phyloP scores from a whole-genome alignment of 1,140 invertebrate species.

The Penaeus japonicus region DNA sequence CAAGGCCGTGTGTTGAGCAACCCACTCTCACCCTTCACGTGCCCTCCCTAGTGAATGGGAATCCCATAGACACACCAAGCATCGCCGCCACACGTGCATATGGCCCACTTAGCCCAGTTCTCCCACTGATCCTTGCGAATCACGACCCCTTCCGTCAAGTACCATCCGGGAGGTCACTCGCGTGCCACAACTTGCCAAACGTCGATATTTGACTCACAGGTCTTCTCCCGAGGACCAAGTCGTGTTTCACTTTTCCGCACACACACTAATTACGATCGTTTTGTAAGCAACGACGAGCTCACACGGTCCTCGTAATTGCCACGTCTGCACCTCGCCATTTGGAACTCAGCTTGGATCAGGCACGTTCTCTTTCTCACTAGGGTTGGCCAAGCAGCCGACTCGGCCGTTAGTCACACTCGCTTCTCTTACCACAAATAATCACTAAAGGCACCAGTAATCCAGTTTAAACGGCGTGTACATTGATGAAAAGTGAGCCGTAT shows the following conservation, averaged over 20 bases:
- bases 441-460: not conserved
- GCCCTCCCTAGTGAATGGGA: no score
- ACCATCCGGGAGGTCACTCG: no score
- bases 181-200: no score
- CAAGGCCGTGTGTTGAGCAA: constrained; percentile 20
- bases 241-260: not conserved
- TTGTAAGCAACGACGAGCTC: not conserved
- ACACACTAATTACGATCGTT: not conserved
- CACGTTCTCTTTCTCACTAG: not conserved
- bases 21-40: not conserved
- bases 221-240: no score
- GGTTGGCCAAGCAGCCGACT: no score
- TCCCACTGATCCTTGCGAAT: no score
- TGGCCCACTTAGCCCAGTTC: no score
- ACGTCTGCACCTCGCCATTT: constrained; percentile 41
- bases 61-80: no score
- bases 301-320: constrained; percentile 15
- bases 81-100: no score
- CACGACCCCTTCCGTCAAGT: no score
- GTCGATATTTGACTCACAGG: no score
- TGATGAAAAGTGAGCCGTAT: constrained; percentile 4
- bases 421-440: not conserved
- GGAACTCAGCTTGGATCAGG: not conserved
- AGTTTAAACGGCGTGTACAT: not conserved
- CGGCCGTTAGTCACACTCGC: not conserved